phyloP scores from a whole-genome alignment of 2,888 invertebrate species.

The Brachynemurus nebulosus region DNA sequence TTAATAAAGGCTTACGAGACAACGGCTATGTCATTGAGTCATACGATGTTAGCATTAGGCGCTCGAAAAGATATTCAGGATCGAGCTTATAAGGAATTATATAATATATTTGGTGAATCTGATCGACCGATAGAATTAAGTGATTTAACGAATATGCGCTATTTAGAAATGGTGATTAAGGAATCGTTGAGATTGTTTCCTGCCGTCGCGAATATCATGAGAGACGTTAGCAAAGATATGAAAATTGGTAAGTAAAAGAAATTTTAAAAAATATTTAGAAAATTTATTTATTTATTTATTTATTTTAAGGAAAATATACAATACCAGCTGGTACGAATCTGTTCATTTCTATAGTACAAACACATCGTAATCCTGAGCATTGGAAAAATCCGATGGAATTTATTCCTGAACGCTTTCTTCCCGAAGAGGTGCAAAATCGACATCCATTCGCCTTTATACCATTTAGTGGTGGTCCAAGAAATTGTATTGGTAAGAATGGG shows the following conservation, averaged over 20 bases:
- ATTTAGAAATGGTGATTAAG: slow-evolving; percentile 26
- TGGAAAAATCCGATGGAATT: background rate
- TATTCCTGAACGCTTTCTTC: background rate
- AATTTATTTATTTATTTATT: background rate
- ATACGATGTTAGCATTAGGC: background rate
- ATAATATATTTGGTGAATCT: background rate
- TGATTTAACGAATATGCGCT: slow-evolving; percentile 21
- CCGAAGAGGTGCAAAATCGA: background rate
- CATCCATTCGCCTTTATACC: background rate
- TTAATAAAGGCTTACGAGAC: background rate
- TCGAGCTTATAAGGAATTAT: background rate
- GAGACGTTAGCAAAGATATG: slow-evolving; percentile 21
- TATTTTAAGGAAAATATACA: background rate
- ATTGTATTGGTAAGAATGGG: slow-evolving; percentile 1
- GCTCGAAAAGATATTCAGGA: background rate
- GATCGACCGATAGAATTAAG: slow-evolving; percentile 14
- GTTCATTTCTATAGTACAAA: background rate
- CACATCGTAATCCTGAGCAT: background rate
- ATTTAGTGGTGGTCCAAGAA: background rate
- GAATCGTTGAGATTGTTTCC: slow-evolving; percentile 24
- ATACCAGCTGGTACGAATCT: background rate
- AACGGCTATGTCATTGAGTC: background rate
- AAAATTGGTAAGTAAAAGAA: slow-evolving; percentile 18
- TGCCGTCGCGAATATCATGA: slow-evolving; percentile 24
- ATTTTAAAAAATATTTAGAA: background rate